Base-by-base conservation (phyloP, 2,797 vertebrate genomes). In the Pogonophryne albipinna region DNA sequence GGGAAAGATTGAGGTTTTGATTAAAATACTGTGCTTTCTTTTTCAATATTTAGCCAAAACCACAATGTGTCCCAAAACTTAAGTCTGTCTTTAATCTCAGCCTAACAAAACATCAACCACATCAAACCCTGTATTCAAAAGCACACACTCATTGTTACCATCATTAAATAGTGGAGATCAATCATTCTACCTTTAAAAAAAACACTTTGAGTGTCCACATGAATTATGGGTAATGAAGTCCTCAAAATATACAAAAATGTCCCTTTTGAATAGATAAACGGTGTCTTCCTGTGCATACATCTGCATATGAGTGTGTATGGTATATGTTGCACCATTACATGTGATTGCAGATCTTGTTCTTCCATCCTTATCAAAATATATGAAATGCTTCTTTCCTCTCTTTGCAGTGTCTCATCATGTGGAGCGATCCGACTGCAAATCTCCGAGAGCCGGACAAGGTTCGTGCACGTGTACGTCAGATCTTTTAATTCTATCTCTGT, bases 401-500 rank as follows among this genome's bases (percentile, higher is more conserved):
- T 17, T 12, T 0, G 16, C 66, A 41, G 41, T 1, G 58, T 0
- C 12, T 74, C 61, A 38, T 59, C 19, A 20, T 19, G 55, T 51
- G 11, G 11, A 50, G 55, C 66, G 73, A 76, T 83, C 67, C 20
- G 82, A 63, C 63, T 65, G 78, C 38, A 38, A 56, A n/a, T 71
- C 69, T 72, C 42, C n/a, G 56, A 9, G 67, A 74, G 64, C 58
- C 14, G 47, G 86, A 85, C 85, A 59, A 66, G 74, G 67, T 69
- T 84, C 61, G 71, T 44, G 70, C 82, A 82, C 66, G 79, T 85
- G 78, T 67, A 45, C 86, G 85, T 86, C 52, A 70, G 78, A 86
- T 85, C 88, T 84, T 87, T 88, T 85, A 84, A 89, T 91, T 88
- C 80, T 64, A 52, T 95, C 92, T 94, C 79, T 94, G 93, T 91